Base-by-base conservation (phyloP, 2,888 invertebrate species). In the Stomorhina lunata region DNA sequence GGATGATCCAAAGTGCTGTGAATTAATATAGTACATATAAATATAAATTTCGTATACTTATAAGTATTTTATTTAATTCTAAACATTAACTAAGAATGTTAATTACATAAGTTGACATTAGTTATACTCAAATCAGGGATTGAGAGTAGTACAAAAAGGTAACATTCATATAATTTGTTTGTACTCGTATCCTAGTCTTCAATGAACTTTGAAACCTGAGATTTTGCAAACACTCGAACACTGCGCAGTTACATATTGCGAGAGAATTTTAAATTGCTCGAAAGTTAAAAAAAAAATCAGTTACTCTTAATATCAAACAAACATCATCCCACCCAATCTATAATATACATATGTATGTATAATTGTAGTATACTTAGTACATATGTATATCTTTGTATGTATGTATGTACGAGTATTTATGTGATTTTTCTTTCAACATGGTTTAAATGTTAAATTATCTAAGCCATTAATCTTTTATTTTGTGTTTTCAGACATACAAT, bases 371-470 rank as follows among this genome's bases (percentile, higher is more conserved):
- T 12, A 9, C 7, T n/a, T 55, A 29, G 12, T 45, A 17, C 9
- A 15, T 5, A 27, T 37, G 12, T 2, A 2, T 37, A 37, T n/a
- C 37, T 37, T 6, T 22, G 27, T 45, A 17, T 27, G 7, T 37
- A n/a, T n/a, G n/a, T n/a, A n/a, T n/a, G n/a, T n/a, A n/a, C n/a
- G n/a, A n/a, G n/a, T n/a, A 20, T 59, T 40, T 76, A 40, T 68
- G 40, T 29, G 48, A 66, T 75, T 76, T 66, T 57, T 5, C 45
- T 22, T 27, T 29, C 17, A 76, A 48, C 20, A 15, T 66, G 27
- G 17, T 27, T 20, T 45, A 66, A 75, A 55, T 15, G 29, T n/a
- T 57, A 40, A 69, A 29, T 69, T 57, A 57, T 69, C 69, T 57
- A 43, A 9, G 34, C 27, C 12, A 37, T 59, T 66, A 76, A 76